These are phyloP conservation scores for Caenorhabditis wallacei DNA, from an alignment of 2,888 invertebrate genomes.

Conservation along the genomic window DNA sequence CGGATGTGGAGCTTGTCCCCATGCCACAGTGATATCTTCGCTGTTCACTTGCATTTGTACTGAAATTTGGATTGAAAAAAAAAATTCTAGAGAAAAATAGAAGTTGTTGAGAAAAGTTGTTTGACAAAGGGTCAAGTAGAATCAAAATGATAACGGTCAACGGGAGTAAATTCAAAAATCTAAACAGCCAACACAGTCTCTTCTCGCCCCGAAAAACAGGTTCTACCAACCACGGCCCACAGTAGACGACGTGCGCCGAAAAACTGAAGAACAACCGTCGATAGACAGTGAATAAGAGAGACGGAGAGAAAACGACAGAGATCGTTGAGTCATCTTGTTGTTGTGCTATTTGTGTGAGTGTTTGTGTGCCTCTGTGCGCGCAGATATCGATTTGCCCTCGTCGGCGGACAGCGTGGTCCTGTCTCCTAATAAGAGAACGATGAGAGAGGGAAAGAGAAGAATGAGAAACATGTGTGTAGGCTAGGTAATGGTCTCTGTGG, in stretches of 20 bases:
- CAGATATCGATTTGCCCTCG: constrained; percentile 3
- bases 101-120: not conserved
- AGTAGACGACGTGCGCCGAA: constrained; percentile 32
- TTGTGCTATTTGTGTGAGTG: constrained; percentile 31
- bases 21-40: constrained; percentile 82
- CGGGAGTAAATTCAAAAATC: constrained; percentile 33
- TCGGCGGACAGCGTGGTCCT: not conserved
- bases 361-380: constrained; percentile 16
- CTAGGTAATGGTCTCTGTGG: constrained; percentile 4
- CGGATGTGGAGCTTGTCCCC: constrained; percentile 81
- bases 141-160: constrained; percentile 28
- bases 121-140: constrained; percentile 22
- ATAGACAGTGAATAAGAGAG: not conserved
- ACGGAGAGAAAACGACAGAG: constrained; percentile 4
- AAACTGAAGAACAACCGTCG: constrained; percentile 39
- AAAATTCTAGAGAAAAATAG: not conserved
- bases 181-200: constrained; percentile 25
- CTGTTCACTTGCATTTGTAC: constrained; percentile 77
- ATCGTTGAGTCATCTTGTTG: constrained; percentile 14
- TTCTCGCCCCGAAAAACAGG: constrained; percentile 24
- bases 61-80: not conserved
- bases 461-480: not conserved
- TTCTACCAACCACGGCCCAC: constrained; percentile 6
- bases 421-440: not conserved
- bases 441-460: not conserved